These are phyloP conservation scores for Ceratosolen fusciceps DNA, from an alignment of 1,140 invertebrate species.

Conservation along the genomic window DNA sequence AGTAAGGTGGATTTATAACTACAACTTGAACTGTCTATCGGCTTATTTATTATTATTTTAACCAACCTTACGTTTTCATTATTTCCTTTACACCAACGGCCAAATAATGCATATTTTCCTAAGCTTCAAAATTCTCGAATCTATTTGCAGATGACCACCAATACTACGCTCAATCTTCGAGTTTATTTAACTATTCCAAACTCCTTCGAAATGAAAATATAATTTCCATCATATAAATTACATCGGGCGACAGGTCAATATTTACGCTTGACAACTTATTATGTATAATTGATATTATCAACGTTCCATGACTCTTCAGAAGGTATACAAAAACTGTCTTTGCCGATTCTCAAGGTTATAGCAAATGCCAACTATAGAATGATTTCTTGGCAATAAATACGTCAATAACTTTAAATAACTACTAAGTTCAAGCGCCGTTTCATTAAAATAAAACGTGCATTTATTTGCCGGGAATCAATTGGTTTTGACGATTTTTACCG, in stretches of 20 bases:
- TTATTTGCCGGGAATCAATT: neutral
- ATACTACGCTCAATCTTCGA: too few relatives aligned
- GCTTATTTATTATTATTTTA: too few relatives aligned
- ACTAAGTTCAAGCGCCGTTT: neutral
- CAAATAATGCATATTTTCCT: too few relatives aligned
- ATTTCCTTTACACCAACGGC: too few relatives aligned
- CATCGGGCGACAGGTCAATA: neutral
- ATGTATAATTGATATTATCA: conserved; percentile 1
- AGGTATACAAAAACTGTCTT: conserved; percentile 1
- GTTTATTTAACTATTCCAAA: too few relatives aligned
- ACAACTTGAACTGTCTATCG: too few relatives aligned
- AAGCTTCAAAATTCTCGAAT: too few relatives aligned
- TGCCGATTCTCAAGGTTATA: conserved; percentile 10
- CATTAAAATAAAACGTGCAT: neutral
- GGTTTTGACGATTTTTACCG: neutral
- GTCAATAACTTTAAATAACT: neutral
- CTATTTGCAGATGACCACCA: too few relatives aligned
- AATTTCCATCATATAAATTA: neutral
- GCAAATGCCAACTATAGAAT: neutral
- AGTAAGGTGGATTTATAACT: too few relatives aligned
- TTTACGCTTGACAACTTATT: conserved; percentile 5
- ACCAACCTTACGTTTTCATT: too few relatives aligned
- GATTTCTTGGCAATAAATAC: neutral
- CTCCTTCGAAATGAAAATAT: neutral
- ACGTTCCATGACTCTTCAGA: neutral